Evolutionary conservation across 2,113 vertebrate species (phyloP).

Genomic region (Pangasianodon gigas): DNA sequence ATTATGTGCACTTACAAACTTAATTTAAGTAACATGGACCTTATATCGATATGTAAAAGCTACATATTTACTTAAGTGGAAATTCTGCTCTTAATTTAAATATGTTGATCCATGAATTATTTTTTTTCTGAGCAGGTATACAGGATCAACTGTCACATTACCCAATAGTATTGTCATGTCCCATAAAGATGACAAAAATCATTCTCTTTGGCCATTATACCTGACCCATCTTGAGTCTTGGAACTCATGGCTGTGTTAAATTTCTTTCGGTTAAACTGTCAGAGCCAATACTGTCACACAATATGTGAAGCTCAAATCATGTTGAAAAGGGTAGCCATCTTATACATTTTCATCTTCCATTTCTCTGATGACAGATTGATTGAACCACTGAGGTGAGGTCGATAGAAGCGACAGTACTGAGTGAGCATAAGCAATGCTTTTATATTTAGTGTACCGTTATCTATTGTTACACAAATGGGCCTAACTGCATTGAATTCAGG

Average conservation of each 20-base stretch:
- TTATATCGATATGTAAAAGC: no score
- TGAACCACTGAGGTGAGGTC: slow-evolving; percentile 2
- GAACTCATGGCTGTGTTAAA: not conserved
- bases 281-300: not conserved
- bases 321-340: not conserved
- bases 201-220: not conserved
- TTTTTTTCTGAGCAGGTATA: not conserved
- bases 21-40: no score
- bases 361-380: not conserved
- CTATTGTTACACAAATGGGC: not conserved
- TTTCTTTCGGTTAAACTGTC: not conserved
- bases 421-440: not conserved
- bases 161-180: not conserved
- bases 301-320: not conserved
- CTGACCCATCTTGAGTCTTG: not conserved
- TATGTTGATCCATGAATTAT: no score
- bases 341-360: not conserved
- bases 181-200: not conserved
- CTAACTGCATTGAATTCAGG: not conserved
- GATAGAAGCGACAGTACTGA: slow-evolving; percentile 14
- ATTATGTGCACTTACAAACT: no score
- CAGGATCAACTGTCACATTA: not conserved
- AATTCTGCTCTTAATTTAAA: not conserved
- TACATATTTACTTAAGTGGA: not conserved
- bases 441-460: not conserved